Evolutionary conservation across 2,888 invertebrate genomes (phyloP), one percentile per base, ranked within the genome.

Genomic region (Zootermopsis nevadensis): DNA sequence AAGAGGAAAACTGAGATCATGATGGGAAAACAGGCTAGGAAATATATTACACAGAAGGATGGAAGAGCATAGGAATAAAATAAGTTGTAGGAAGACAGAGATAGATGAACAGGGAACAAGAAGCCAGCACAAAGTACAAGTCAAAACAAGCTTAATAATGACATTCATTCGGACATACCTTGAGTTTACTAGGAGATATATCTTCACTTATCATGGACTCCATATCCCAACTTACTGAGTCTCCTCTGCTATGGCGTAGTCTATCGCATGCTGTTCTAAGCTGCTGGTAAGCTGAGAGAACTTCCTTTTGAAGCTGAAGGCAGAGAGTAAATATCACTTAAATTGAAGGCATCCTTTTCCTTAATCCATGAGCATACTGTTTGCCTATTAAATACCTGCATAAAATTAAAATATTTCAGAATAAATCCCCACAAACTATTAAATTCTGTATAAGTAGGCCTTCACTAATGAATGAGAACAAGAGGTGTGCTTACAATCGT

Each of bases 261-360:
- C 89, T 88, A 76, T 88, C 87, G 85, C 89, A 90, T 86, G 91
- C 87, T 55, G 88, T 87, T 82, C 89, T 88, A 33, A 91, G 86
- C 83, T 90, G 89, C 30, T 88, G 88, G 85, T 90, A 91, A 2
- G 89, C 89, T 60, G 90, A 88, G 83, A 90, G 86, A 12, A 91
- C 88, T 87, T 91, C 91, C 85, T 90, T 89, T 67, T 89, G 89
- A 82, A 91, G 86, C 90, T 91, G 87, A 38, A 86, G 86, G 83
- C 67, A 85, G 74, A 83, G 74, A 76, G 24, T 1, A n/a, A 22
- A 55, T 3, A 48, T 48, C 22, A 27, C 30, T 48, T 33, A 30
- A n/a, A n/a, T 33, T 33, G 35, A 33, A 33, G 1, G 1, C 1
- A 22, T 15, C 42, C 22, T 24, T 24, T 69, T 31, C 1, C n/a